Evolutionary conservation across 1,140 invertebrate genomes (phyloP).

Genomic region (Cydia amplana): DNA sequence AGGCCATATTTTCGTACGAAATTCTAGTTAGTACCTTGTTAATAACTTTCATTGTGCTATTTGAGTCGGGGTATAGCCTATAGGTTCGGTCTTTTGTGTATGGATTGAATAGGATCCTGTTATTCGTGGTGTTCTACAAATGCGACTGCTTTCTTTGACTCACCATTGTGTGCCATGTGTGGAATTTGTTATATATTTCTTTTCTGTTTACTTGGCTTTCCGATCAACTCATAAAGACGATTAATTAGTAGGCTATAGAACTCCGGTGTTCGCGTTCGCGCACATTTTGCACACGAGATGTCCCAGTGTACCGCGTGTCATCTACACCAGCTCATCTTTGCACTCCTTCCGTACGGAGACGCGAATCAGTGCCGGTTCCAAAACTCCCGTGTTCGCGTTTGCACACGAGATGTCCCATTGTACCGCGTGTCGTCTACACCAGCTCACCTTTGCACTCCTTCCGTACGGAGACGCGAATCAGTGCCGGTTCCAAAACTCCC

Average conservation of each 20-base stretch:
- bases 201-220: neutral
- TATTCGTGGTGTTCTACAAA: neutral
- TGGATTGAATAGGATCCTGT: neutral
- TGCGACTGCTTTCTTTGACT: neutral
- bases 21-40: no score
- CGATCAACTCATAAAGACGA: neutral
- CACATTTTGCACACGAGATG: conserved; percentile 94
- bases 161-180: neutral
- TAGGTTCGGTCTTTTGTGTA: no score
- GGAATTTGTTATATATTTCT: neutral
- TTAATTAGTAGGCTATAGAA: neutral
- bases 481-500: conserved; percentile 94
- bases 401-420: conserved; percentile 80
- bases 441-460: conserved; percentile 89
- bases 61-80: no score
- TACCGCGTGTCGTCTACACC: neutral
- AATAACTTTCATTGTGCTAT: no score
- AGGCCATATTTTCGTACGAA: no score
- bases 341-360: conserved; percentile 97
- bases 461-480: conserved; percentile 94
- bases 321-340: conserved; percentile 75
- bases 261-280: conserved; percentile 94
- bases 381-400: conserved; percentile 71
- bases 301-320: neutral
- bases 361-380: conserved; percentile 94